Base-by-base conservation (phyloP, 2,888 invertebrate species). In the Sylvicola cinctus region DNA sequence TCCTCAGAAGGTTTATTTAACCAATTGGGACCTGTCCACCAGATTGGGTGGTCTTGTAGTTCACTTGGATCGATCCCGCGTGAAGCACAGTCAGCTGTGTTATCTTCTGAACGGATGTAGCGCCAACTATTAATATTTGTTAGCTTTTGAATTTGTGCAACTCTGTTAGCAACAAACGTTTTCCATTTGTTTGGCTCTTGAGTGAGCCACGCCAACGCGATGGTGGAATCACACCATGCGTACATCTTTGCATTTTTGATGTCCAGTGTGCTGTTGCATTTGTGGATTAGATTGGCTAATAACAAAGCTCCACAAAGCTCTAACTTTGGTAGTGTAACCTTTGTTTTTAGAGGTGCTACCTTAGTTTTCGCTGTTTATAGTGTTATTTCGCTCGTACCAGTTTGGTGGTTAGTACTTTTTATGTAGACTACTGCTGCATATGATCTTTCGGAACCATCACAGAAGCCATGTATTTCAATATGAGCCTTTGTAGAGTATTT, bases 211-310 rank as follows among this genome's bases (percentile, higher is more conserved):
- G 40, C 38, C 1, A 49, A 34, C 2, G 45, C 45, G 7, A 49
- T 45, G 12, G 42, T 43, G 0, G 47, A 50, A 35, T 52, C 50
- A 3, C 45, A 41, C 45, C 43, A n/a, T 47, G 36, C 42, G 14
- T 15, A 39, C 3, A 38, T 30, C 20, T 37, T 10, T 2, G 26
- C 26, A 15, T 41, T 16, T 3, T 30, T 16, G 3, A 40, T 14
- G 4, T 32, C 26, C 3, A 43, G 29, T 4, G 39, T 29, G 1
- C 23, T n/a, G n/a, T n/a, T n/a, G n/a, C n/a, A n/a, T n/a, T n/a
- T n/a, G n/a, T n/a, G n/a, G n/a, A n/a, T n/a, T n/a, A n/a, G n/a
- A n/a, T n/a, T n/a, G n/a, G n/a, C 33, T 5, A 46, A 30, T 11
- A 49, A 31, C 3, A 45, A 26, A 4, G 49, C 4, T n/a, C n/a